Evolutionary conservation across 2,888 invertebrate genomes (phyloP).

Genomic region (Amblyteles armatorius): DNA sequence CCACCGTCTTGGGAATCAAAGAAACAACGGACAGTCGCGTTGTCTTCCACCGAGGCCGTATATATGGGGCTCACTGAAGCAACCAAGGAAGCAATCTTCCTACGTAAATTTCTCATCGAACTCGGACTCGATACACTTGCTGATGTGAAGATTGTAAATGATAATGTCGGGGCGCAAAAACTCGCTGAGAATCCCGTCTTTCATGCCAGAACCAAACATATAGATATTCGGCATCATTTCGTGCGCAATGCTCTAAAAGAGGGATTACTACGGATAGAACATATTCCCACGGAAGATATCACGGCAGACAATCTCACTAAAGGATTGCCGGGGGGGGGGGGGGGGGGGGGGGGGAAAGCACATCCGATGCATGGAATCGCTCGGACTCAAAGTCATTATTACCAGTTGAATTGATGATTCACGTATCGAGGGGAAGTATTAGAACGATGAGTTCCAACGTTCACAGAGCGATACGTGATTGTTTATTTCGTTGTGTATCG

Average conservation of each 20-base stretch:
- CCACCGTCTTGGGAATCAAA: constrained; percentile 66
- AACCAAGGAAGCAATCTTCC: constrained; percentile 58
- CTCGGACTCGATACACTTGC: constrained; percentile 50
- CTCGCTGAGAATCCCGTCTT: constrained; percentile 52
- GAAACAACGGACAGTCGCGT: constrained; percentile 68
- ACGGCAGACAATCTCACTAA: constrained; percentile 51
- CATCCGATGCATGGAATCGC: constrained; percentile 2
- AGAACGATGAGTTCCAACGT: neutral
- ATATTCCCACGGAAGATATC: constrained; percentile 50
- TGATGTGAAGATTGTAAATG: constrained; percentile 48
- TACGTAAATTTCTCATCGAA: constrained; percentile 56
- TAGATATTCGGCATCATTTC: constrained; percentile 64
- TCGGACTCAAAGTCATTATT: constrained; percentile 10
- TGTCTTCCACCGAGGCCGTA: constrained; percentile 69
- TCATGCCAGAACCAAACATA: constrained; percentile 46
- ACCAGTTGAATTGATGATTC: neutral
- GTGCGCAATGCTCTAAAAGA: constrained; percentile 50
- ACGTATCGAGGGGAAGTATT: constrained; percentile 41
- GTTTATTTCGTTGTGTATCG: neutral
- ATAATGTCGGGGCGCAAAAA: constrained; percentile 61
- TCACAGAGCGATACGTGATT: neutral
- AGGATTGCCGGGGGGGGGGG: constrained; percentile 84
- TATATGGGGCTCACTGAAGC: constrained; percentile 66
- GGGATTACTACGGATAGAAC: constrained; percentile 29
- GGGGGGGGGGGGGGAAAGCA: too few species aligned